Base-by-base conservation (phyloP, 64 coral and sea anemone genomes). In the Dendronephthya gigantea region DNA sequence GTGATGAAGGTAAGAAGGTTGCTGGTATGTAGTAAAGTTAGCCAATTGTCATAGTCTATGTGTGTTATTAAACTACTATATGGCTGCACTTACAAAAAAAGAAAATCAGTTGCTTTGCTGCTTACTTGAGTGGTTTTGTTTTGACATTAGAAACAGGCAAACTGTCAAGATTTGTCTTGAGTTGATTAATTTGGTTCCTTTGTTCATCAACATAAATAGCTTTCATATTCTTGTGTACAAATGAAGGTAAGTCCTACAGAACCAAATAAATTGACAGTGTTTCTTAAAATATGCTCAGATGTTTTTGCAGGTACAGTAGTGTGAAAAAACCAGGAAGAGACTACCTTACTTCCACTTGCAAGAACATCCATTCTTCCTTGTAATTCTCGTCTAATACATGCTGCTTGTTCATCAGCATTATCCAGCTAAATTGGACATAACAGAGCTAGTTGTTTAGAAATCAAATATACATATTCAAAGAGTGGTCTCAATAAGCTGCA, bases 161-260 rank as follows among this genome's bases (percentile, higher is more conserved):
- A 90, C 91, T 97, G 45, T 97, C 94, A n/a, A 97, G 83, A 31
- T 90, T 90, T 23, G 48, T 51, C 89, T 90, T 90, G 3, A 97
- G 87, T 22, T 91, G 91, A 47, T 45, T 91, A 19, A 93, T 90
- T 9, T 88, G 68, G 25, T 52, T 48, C 51, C 91, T 89, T 50
- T 97, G 94, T 83, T 97, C 94, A 50, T 97, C 91, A n/a, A 97
- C 88, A 84, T 89, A 97, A 82, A 93, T 59, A 6, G 83, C 81
- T 85, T 93, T 89, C 94, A 97, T 97, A 82, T 97, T 83, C 82
- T 97, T 97, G 74, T 91, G 89, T 68, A 97, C 50, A 85, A 97
- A 97, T 14, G 55, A 49, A 17, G 94, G 86, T 50, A 97, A 68
- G 39, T 86, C 91, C 94, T 97, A 39, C 19, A 89, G 15, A 79